Evolutionary conservation across 2,113 vertebrate species (phyloP).

Genomic region (Cephalopholis sonnerati): DNA sequence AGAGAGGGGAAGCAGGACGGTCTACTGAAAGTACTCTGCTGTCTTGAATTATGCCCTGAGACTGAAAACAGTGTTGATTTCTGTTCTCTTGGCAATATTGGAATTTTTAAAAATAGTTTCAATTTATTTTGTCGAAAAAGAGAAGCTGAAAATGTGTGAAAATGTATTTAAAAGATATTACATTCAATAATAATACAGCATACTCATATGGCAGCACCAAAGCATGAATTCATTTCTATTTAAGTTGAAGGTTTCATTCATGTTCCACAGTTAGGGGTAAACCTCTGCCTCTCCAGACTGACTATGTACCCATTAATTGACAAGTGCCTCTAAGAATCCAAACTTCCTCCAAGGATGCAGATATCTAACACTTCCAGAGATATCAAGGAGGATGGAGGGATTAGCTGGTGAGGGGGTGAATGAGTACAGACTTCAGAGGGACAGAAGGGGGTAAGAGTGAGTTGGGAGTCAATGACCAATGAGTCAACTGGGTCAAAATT

Average conservation of each 20-base stretch:
- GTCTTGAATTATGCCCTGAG: background rate
- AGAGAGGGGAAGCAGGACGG: background rate
- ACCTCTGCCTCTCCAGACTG: background rate
- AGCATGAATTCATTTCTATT: background rate
- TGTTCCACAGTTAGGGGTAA: background rate
- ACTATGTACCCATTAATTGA: slow-evolving; percentile 48
- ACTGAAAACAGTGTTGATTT: background rate
- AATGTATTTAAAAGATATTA: background rate
- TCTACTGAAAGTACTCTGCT: background rate
- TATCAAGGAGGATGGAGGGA: slow-evolving; percentile 65
- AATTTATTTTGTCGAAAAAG: background rate
- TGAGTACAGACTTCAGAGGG: slow-evolving; percentile 65
- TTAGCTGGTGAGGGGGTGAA: slow-evolving; percentile 70
- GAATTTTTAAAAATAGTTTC: background rate
- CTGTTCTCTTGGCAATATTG: background rate
- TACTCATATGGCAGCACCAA: background rate
- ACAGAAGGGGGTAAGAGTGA: slow-evolving; percentile 54
- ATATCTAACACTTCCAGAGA: slow-evolving; percentile 49
- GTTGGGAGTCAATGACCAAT: slow-evolving; percentile 75
- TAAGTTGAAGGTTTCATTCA: background rate
- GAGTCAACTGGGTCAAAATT: slow-evolving; percentile 66
- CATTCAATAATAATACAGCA: background rate
- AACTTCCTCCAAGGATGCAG: slow-evolving; percentile 50
- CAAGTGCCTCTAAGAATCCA: slow-evolving; percentile 29
- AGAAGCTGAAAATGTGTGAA: slow-evolving; percentile 5